Conservation (phyloP, 35 echinoderm and acorn worm genomes). For the Chiridota heheva region DNA sequence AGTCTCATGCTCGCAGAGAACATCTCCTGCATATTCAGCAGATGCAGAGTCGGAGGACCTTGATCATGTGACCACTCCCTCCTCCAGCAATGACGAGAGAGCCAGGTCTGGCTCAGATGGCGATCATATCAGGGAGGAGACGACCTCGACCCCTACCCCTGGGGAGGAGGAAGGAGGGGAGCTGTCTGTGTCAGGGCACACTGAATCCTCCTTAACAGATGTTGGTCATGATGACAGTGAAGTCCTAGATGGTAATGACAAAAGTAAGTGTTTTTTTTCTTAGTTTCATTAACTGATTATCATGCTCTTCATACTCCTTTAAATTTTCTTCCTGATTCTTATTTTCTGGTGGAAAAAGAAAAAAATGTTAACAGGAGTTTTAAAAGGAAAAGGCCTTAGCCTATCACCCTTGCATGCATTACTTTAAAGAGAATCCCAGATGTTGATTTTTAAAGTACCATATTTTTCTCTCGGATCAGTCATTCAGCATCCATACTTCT, state of each 20-base stretch:
- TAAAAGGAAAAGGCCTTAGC: too few relatives aligned
- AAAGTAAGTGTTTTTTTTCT: too few relatives aligned
- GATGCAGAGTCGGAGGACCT: conserved; percentile 94
- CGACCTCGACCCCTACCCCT: conserved; percentile 59
- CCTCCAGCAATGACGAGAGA: conserved; percentile 53
- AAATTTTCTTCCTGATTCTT: too few relatives aligned
- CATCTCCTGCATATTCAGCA: conserved; percentile 85
- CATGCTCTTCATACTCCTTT: too few relatives aligned
- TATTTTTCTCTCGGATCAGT: too few relatives aligned
- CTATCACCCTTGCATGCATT: too few relatives aligned
- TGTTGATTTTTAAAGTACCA: too few relatives aligned
- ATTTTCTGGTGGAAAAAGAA: too few relatives aligned
- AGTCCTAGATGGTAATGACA: neutral
- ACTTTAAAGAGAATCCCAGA: too few relatives aligned
- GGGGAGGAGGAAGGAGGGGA: conserved; percentile 28
- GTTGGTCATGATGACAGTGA: conserved; percentile 36
- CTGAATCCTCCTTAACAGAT: conserved; percentile 21
- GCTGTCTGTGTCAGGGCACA: conserved; percentile 25
- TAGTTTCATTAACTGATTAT: too few relatives aligned
- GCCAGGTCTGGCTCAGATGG: conserved; percentile 51
- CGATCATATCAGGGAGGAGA: conserved; percentile 59
- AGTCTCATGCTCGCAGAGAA: conserved; percentile 54
- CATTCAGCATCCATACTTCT: too few relatives aligned
- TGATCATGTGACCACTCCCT: conserved; percentile 70
- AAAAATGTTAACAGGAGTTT: too few relatives aligned